Base-by-base conservation (phyloP, 2,888 invertebrate species). In the Micoletzkya japonica region DNA sequence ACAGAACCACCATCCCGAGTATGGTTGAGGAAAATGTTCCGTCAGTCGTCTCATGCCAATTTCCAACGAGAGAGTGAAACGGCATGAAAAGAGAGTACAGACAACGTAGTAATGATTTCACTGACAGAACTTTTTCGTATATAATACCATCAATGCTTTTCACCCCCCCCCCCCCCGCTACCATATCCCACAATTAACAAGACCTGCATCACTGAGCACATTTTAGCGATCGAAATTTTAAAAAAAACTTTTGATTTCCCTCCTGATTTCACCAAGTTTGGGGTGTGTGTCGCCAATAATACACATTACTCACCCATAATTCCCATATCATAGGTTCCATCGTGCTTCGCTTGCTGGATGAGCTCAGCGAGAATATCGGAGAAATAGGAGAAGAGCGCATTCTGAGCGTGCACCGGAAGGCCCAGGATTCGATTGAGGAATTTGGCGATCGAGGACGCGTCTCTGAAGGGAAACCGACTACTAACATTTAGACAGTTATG, bases 351-450 rank as follows among this genome's bases (percentile, higher is more conserved):
- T 87, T 94, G 93, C 71, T 91, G 90, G 77, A 98, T 91, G 70
- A 97, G 93, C 0, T 94, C 93, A 30, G 91, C 90, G 74, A 98
- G 89, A 0, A 96, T 96, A 85, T 95, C 94, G 0, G 94, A 94
- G 88, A 98, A 99, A 88, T 96, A 99, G 84, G 94, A 92, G 88
- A 99, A 98, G 2, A 99, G 88, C 60, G 93, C 90, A 88, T 99
- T 99, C 88, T 98, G 98, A 66, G 97, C 88, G 64, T 94, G 93
- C 4, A 98, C 97, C 0, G 94, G 94, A 91, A 98, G 93, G 39
- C 98, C 98, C 73, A 99, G 89, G 84, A 99, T 94, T 66, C 90
- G 90, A 49, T 98, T 98, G 74, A 98, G 90, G 89, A 98, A 99
- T 89, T 97, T 98, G 74, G 94, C 93, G 90, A 98, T 96, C 87